Evolutionary conservation across 2,113 vertebrate genomes (phyloP), one percentile per base, ranked within the genome.

Genomic region (Zootoca vivipara): DNA sequence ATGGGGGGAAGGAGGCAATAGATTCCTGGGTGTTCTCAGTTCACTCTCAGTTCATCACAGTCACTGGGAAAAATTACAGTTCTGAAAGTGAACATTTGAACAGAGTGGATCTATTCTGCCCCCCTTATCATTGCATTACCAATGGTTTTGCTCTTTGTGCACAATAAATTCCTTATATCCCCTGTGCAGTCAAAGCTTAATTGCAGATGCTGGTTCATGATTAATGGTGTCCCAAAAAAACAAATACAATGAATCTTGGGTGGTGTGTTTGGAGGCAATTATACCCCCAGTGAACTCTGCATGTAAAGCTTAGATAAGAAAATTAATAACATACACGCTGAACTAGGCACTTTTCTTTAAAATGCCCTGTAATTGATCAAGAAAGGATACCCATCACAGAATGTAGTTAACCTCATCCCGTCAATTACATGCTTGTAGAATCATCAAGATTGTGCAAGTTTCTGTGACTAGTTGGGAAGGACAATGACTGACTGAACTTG

Each of bases 141-240:
- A 72, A 78, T 22, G 4, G 18, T 13, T 78, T 84, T 22, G 42
- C 24, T 40, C 78, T 35, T 73, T 87, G 40, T 38, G 72, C 64
- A 56, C 18, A 56, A 35, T 26, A 38, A n/a, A 80, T 87, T 58
- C 46, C 26, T 28, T 40, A 35, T 15, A 90, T 8, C 10, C 42
- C 26, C 13, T 89, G 13, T 40, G 84, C 4, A 9, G 80, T 7
- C 56, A 87, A 83, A 72, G 7, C 13, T 90, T 82, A 91, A 64
- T 65, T 82, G 20, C 81, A 82, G 64, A 65, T 72, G 16, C 33
- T 72, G 28, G 80, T 82, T 82, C 10, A 67, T 82, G 62, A 82
- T 40, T 67, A 82, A 82, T 82, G 80, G 35, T 82, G 62, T 33
- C 62, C 24, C 38, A 67, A 33, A 74, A 74, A 82, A 40, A 28